These are phyloP conservation scores for Montipora efflorescens DNA, from an alignment of 64 coral and sea anemone genomes.

Conservation along the genomic window DNA sequence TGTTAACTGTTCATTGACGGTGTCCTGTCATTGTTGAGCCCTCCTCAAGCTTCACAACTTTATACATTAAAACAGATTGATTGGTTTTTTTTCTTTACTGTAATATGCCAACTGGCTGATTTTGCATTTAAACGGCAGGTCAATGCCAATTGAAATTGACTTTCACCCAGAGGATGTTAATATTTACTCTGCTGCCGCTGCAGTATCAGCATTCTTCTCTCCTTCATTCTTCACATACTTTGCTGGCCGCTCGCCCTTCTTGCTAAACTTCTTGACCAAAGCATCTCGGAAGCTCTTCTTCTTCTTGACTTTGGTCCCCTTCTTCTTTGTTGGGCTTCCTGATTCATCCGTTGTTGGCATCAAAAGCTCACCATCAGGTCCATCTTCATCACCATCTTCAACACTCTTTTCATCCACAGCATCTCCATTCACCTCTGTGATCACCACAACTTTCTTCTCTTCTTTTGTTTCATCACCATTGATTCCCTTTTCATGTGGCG, in stretches of 20 bases:
- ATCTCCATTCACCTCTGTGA: slow-evolving; percentile 64
- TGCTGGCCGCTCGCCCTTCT: slow-evolving; percentile 70
- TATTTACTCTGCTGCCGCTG: slow-evolving; percentile 3
- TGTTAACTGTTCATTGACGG: slow-evolving; percentile 2
- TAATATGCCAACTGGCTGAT: not conserved
- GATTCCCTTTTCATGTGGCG: slow-evolving; percentile 26
- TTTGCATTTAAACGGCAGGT: not conserved
- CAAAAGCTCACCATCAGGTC: slow-evolving; percentile 51
- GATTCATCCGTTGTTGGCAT: slow-evolving; percentile 34
- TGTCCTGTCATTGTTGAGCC: not conserved
- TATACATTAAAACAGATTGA: slow-evolving; percentile 28
- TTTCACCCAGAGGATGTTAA: not conserved
- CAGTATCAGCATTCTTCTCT: slow-evolving; percentile 44
- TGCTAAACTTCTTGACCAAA: slow-evolving; percentile 68
- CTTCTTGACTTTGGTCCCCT: slow-evolving; percentile 78
- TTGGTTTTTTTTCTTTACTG: not conserved
- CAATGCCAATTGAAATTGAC: slow-evolving; percentile 32
- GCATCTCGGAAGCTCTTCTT: slow-evolving; percentile 91
- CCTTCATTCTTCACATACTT: slow-evolving; percentile 42
- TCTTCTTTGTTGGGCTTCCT: slow-evolving; percentile 61
- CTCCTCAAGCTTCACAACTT: not conserved
- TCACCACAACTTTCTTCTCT: slow-evolving; percentile 44
- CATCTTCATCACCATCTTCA: slow-evolving; percentile 63
- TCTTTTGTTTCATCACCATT: slow-evolving; percentile 77
- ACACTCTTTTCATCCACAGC: slow-evolving; percentile 57